Evolutionary conservation across 2,797 vertebrate genomes (phyloP).

Genomic region (Orestias chungarensis): DNA sequence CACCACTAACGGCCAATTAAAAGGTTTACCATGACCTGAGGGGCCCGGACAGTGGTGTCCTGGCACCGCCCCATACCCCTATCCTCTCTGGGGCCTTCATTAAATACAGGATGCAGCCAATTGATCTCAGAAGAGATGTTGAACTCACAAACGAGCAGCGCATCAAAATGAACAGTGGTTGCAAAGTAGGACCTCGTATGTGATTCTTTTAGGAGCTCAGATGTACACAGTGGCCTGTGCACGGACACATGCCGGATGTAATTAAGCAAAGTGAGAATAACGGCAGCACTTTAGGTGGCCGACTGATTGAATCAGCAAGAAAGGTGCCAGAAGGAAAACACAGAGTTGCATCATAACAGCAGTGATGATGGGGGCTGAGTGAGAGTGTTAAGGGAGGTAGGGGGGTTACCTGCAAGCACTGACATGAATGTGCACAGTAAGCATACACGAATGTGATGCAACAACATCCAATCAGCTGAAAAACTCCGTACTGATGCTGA

Average conservation of each 20-base stretch:
- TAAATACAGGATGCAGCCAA: conserved; percentile 70
- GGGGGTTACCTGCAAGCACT: conserved; percentile 55
- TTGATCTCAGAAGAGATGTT: conserved; percentile 72
- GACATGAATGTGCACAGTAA: conserved; percentile 58
- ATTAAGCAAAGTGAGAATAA: conserved; percentile 63
- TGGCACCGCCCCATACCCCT: conserved; percentile 24
- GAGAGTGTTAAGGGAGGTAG: neutral
- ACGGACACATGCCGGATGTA: conserved; percentile 60
- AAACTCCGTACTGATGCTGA: conserved; percentile 25
- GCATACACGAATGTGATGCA: conserved; percentile 54
- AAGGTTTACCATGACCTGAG: conserved; percentile 66
- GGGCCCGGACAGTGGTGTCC: conserved; percentile 46
- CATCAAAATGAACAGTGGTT: conserved; percentile 47
- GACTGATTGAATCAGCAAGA: conserved; percentile 62
- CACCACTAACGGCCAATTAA: conserved; percentile 77
- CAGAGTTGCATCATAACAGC: conserved; percentile 60
- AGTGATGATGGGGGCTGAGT: conserved; percentile 2
- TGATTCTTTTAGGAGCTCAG: conserved; percentile 26
- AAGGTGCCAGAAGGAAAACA: conserved; percentile 41
- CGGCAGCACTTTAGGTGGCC: conserved; percentile 42
- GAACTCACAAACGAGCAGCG: conserved; percentile 63
- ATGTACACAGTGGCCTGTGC: conserved; percentile 7
- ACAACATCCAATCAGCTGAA: conserved; percentile 32
- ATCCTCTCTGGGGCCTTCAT: conserved; percentile 73
- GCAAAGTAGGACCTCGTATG: conserved; percentile 10